Conservation (phyloP, 2,888 invertebrate genomes). For the Cerceris ruficornis region DNA sequence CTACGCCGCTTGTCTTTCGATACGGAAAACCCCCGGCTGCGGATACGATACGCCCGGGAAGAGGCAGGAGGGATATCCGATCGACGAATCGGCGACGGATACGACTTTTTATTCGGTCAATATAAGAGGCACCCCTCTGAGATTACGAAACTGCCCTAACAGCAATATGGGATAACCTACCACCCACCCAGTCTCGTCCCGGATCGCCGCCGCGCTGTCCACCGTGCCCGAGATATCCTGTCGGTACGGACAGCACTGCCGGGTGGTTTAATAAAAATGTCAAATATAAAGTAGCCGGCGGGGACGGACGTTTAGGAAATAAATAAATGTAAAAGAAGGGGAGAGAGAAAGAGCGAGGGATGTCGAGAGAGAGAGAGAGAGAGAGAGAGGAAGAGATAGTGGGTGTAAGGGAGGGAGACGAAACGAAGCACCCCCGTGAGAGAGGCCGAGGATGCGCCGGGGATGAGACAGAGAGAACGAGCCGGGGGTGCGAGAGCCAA, state of each 20-base stretch:
- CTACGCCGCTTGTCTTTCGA: slow-evolving; percentile 41
- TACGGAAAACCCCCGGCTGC: slow-evolving; percentile 1
- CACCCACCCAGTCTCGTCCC: slow-evolving; percentile 24
- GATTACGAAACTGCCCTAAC: slow-evolving; percentile 77
- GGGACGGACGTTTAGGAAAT: slow-evolving; percentile 80
- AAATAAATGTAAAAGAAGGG: slow-evolving; percentile 79
- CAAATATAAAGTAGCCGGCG: slow-evolving; percentile 81
- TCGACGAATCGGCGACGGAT: slow-evolving; percentile 64
- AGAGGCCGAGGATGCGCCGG: slow-evolving; percentile 17
- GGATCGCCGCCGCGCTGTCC: slow-evolving; percentile 36
- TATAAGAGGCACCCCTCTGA: slow-evolving; percentile 69
- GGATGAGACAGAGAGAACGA: slow-evolving; percentile 37
- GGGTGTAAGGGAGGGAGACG: not conserved
- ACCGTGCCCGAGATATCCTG: slow-evolving; percentile 55
- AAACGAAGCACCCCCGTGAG: not conserved
- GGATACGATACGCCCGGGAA: slow-evolving; percentile 16
- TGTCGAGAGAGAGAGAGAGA: not conserved
- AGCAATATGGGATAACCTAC: slow-evolving; percentile 72
- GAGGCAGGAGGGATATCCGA: slow-evolving; percentile 52
- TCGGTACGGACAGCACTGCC: slow-evolving; percentile 61
- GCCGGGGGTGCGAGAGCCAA: slow-evolving; percentile 20
- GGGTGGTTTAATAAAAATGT: slow-evolving; percentile 81
- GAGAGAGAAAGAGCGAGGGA: slow-evolving; percentile 30
- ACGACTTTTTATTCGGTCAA: slow-evolving; percentile 73
- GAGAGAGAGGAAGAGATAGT: too few species aligned